Conservation (phyloP, 2,113 vertebrate genomes). For the Calidris pugnax region DNA sequence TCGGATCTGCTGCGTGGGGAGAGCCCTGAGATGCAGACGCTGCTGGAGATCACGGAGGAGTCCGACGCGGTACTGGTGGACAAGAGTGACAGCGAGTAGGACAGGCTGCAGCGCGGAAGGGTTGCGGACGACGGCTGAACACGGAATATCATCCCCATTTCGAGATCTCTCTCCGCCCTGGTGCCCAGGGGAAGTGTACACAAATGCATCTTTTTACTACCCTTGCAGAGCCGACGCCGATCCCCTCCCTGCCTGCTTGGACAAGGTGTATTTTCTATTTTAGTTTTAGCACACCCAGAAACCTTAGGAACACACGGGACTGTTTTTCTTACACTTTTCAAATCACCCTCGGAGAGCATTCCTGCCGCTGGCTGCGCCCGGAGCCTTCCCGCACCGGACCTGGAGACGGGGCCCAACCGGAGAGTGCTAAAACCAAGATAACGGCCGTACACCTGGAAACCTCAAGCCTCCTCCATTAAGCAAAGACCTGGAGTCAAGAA, state of each 20-base stretch:
- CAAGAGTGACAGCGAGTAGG: slow-evolving; percentile 82
- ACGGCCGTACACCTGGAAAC: background rate
- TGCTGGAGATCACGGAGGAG: slow-evolving; percentile 90
- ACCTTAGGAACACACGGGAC: slow-evolving; percentile 33
- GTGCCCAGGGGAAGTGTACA: background rate
- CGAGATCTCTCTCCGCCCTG: slow-evolving; percentile 41
- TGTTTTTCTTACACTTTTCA: slow-evolving; percentile 53
- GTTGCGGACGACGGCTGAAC: slow-evolving; percentile 1
- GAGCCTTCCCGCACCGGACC: background rate
- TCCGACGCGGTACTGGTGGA: slow-evolving; percentile 85
- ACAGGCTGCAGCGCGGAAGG: background rate
- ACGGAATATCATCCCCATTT: slow-evolving; percentile 41
- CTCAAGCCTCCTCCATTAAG: background rate
- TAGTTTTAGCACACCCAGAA: slow-evolving; percentile 56
- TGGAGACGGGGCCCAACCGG: background rate
- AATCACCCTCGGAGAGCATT: slow-evolving; percentile 56
- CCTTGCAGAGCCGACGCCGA: background rate
- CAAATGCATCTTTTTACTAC: background rate
- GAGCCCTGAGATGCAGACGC: slow-evolving; percentile 83
- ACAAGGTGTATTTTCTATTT: slow-evolving; percentile 60
- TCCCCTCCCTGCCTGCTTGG: slow-evolving; percentile 33
- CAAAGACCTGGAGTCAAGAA: slow-evolving; percentile 1
- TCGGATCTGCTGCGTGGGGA: slow-evolving; percentile 86
- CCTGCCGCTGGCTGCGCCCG: slow-evolving; percentile 6
- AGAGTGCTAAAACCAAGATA: slow-evolving; percentile 13